Evolutionary conservation across 1,140 invertebrate genomes (phyloP).

Genomic region (Magallana angulata): DNA sequence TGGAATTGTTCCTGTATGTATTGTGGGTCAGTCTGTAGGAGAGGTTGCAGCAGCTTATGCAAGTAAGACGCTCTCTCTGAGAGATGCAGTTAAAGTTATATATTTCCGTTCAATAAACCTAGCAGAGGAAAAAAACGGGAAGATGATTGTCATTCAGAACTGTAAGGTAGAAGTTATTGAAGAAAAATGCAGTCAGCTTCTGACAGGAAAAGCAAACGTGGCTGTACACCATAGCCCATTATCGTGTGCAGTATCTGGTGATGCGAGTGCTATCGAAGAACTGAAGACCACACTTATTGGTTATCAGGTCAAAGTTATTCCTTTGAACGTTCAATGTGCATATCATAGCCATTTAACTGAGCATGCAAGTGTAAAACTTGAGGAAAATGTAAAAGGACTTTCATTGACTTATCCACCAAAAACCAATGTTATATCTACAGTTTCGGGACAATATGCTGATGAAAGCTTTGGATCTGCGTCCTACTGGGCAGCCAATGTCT

Average conservation of each 20-base stretch:
- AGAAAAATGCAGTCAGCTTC: constrained; percentile 39
- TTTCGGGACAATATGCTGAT: constrained; percentile 50
- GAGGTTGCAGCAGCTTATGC: constrained; percentile 62
- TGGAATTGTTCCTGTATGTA: too few relatives aligned
- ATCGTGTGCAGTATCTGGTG: constrained; percentile 68
- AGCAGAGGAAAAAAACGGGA: constrained; percentile 56
- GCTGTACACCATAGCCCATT: constrained; percentile 65
- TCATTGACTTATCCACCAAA: neutral
- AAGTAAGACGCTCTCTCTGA: constrained; percentile 60
- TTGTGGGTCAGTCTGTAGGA: too few relatives aligned
- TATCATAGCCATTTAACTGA: constrained; percentile 66
- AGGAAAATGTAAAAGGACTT: constrained; percentile 29
- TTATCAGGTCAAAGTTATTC: constrained; percentile 24
- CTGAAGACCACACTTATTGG: constrained; percentile 41
- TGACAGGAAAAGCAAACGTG: constrained; percentile 58
- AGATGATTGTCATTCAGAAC: constrained; percentile 68
- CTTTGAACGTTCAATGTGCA: constrained; percentile 61
- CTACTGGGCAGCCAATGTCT: constrained; percentile 66
- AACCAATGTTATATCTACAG: constrained; percentile 60
- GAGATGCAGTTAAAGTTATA: constrained; percentile 69
- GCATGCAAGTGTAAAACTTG: constrained; percentile 48
- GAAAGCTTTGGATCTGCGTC: constrained; percentile 32
- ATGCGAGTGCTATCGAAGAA: constrained; percentile 46
- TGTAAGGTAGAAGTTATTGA: constrained; percentile 51
- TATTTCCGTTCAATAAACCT: constrained; percentile 63